Conservation (phyloP, 2,888 invertebrate species). For the Pyrrhia umbra region DNA sequence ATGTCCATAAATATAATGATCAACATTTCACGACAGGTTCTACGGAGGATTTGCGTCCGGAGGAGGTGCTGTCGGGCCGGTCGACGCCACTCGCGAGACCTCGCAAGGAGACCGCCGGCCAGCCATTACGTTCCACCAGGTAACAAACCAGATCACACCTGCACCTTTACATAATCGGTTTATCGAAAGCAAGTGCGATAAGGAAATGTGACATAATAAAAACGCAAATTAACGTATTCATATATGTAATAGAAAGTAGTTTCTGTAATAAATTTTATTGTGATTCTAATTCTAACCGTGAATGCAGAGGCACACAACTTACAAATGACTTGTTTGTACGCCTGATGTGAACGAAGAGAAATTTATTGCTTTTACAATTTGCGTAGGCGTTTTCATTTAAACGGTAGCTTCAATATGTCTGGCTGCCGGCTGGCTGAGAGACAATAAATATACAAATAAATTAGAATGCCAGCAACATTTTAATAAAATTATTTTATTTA, state of each 20-base stretch:
- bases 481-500: neutral
- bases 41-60: conserved; percentile 84
- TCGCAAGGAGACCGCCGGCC: conserved; percentile 91
- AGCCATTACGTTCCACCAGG: conserved; percentile 92
- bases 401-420: conserved; percentile 13
- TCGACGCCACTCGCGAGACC: conserved; percentile 93
- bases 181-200: conserved; percentile 33
- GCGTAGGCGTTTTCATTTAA: conserved; percentile 48
- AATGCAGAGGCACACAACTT: neutral
- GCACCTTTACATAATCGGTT: conserved; percentile 45
- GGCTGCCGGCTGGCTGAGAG: neutral
- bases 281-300: conserved; percentile 32
- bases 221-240: conserved; percentile 41
- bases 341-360: conserved; percentile 17
- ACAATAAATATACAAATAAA: conserved; percentile 29
- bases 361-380: conserved; percentile 47
- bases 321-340: conserved; percentile 22
- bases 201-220: conserved; percentile 47
- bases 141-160: conserved; percentile 61
- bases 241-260: conserved; percentile 56
- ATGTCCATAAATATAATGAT: conserved; percentile 44
- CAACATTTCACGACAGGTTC: conserved; percentile 75
- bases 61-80: conserved; percentile 90
- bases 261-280: conserved; percentile 11
- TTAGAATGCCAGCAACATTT: conserved; percentile 6